These are phyloP conservation scores for Silurus aristotelis DNA, from an alignment of 2,797 vertebrate species.

Conservation along the genomic window DNA sequence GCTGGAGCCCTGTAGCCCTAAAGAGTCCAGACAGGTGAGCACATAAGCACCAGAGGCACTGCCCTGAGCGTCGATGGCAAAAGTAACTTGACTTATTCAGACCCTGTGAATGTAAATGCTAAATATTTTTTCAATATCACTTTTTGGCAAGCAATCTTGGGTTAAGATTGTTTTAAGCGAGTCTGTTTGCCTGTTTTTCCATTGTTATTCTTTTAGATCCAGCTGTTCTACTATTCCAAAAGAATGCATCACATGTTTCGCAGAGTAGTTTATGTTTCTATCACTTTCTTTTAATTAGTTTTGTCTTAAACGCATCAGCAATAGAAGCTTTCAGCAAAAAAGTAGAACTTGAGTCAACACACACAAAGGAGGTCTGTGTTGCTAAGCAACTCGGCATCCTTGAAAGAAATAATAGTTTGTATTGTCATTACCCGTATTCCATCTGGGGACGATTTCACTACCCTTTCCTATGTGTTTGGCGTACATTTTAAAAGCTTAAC, in stretches of 20 bases:
- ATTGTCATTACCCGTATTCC: constrained; percentile 2
- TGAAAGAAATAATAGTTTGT: constrained; percentile 12
- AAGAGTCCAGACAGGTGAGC: constrained; percentile 92
- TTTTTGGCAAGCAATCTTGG: not conserved
- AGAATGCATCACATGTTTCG: not conserved
- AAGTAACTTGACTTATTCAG: not conserved
- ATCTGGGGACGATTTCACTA: constrained; percentile 1
- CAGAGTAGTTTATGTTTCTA: not conserved
- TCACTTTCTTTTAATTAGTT: not conserved
- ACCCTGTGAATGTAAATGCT: not conserved
- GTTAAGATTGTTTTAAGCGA: not conserved
- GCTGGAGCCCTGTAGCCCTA: constrained; percentile 87
- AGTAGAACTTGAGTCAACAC: constrained; percentile 3
- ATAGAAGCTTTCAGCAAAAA: constrained; percentile 3
- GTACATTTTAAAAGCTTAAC: not conserved
- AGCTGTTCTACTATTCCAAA: not conserved
- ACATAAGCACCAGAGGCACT: not conserved
- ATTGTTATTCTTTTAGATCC: not conserved
- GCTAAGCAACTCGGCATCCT: constrained; percentile 19
- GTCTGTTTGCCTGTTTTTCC: not conserved
- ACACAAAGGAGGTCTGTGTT: constrained; percentile 8
- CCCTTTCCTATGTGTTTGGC: not conserved
- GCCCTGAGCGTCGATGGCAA: not conserved
- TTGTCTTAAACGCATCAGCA: not conserved
- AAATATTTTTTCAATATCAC: not conserved